Conservation (phyloP, 2,113 vertebrate species). For the Scatophagus argus region DNA sequence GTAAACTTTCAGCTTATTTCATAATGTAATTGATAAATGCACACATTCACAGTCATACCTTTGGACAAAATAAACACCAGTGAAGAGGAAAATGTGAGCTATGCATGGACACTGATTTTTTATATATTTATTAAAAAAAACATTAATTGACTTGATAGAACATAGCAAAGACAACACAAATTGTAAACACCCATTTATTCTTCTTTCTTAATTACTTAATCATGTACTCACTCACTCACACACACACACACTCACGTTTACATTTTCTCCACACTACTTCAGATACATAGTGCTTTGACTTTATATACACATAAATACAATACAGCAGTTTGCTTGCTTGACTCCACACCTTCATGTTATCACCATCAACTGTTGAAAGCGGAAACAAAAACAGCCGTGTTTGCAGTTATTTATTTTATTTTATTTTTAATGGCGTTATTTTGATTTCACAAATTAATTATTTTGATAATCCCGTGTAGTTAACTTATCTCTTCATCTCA, state of each 20-base stretch:
- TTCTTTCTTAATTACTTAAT: constrained; percentile 6
- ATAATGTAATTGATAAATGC: neutral
- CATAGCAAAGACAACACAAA: constrained; percentile 35
- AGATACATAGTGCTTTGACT: constrained; percentile 43
- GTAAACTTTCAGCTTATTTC: neutral
- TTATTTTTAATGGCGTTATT: no score
- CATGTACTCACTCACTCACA: constrained; percentile 37
- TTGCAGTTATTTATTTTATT: no score
- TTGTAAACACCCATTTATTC: constrained; percentile 40
- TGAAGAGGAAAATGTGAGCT: constrained; percentile 29
- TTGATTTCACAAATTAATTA: no score
- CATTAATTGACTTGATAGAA: constrained; percentile 41
- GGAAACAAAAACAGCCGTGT: no score
- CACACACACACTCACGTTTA: neutral
- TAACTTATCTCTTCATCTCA: no score
- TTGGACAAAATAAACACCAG: neutral
- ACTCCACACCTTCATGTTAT: constrained; percentile 19
- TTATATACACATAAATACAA: constrained; percentile 56
- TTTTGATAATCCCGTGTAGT: no score
- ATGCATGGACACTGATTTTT: constrained; percentile 52
- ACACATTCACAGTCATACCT: neutral
- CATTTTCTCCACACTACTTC: constrained; percentile 16
- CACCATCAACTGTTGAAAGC: neutral
- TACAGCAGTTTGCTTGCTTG: constrained; percentile 4
- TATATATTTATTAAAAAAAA: constrained; percentile 75